These are phyloP conservation scores for Drosophila suzukii DNA, from an alignment of 1,140 invertebrate genomes.

Conservation along the genomic window DNA sequence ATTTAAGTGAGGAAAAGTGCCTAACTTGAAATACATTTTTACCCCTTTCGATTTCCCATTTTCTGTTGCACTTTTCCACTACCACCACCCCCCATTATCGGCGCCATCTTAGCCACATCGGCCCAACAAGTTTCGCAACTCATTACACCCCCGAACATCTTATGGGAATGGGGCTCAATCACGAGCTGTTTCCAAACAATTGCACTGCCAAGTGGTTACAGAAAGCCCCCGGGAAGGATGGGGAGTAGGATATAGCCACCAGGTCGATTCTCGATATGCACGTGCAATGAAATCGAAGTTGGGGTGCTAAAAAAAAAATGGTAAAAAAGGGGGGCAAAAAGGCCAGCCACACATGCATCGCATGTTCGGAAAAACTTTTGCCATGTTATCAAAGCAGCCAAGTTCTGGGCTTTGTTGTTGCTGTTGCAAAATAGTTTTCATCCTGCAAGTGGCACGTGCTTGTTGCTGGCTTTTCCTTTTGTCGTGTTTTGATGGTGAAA, in stretches of 20 bases:
- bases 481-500: slow-evolving; percentile 44
- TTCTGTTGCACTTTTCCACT: slow-evolving; percentile 11
- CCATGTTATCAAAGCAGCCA: slow-evolving; percentile 71
- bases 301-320: slow-evolving; percentile 59
- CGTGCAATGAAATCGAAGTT: slow-evolving; percentile 73
- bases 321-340: slow-evolving; percentile 37
- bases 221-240: slow-evolving; percentile 12
- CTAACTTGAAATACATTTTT: neutral
- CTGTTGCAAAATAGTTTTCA: slow-evolving; percentile 41
- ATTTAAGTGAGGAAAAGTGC: too few species aligned
- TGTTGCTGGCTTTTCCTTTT: slow-evolving; percentile 51
- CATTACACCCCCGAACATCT: slow-evolving; percentile 42
- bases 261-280: slow-evolving; percentile 64
- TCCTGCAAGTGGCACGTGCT: slow-evolving; percentile 59
- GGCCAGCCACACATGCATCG: slow-evolving; percentile 49
- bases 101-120: slow-evolving; percentile 19
- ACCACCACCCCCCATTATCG: neutral
- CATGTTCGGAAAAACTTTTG: slow-evolving; percentile 73
- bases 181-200: slow-evolving; percentile 81
- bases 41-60: neutral
- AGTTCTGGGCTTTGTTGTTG: slow-evolving; percentile 40
- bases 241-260: neutral
- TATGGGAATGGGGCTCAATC: slow-evolving; percentile 65
- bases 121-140: slow-evolving; percentile 46
- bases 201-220: slow-evolving; percentile 82